Base-by-base conservation (phyloP, 2,888 invertebrate species). In the Amphipyra berbera region DNA sequence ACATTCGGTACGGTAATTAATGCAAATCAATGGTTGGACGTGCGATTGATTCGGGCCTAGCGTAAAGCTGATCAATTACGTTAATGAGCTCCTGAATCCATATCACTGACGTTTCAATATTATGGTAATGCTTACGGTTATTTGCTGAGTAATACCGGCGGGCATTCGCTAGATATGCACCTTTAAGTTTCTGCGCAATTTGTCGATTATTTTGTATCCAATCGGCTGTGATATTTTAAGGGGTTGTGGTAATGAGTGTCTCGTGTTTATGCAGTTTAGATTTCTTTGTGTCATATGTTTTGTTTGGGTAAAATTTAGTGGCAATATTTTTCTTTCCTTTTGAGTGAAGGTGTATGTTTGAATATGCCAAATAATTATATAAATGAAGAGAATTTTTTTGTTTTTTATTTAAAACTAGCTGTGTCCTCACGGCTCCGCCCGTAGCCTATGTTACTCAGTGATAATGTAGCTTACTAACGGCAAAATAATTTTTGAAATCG, bases 51-150 rank as follows among this genome's bases (percentile, higher is more conserved):
- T 90, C 90, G 84, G 87, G 86, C 85, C 89, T 88, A 88, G 88
- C 87, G 89, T 91, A 89, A 91, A 93, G 91, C 93, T 89, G 93
- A 94, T 94, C 93, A 94, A 94, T 94, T 94, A 94, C 89, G 90
- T 86, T 93, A 93, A 95, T 94, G 92, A 94, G 93, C 90, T 89
- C 80, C 84, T 86, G 90, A 87, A 89, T 88, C 89, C 88, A 88
- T 91, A 92, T 91, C 87, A 90, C 90, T 91, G 92, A 91, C 90
- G 90, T 90, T 90, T 88, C 88, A 86, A 89, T 89, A 90, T 91
- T 90, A 93, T 92, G 92, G 90, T 89, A 89, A 88, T 91, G 86
- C 86, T 89, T 86, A 87, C 86, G 85, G 82, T 85, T 91, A 90
- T 90, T 90, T 87, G 82, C 88, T 81, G 85, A 87, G 84, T 69